Evolutionary conservation across 2,797 vertebrate genomes (phyloP).

Genomic region (Xerus rutilus): DNA sequence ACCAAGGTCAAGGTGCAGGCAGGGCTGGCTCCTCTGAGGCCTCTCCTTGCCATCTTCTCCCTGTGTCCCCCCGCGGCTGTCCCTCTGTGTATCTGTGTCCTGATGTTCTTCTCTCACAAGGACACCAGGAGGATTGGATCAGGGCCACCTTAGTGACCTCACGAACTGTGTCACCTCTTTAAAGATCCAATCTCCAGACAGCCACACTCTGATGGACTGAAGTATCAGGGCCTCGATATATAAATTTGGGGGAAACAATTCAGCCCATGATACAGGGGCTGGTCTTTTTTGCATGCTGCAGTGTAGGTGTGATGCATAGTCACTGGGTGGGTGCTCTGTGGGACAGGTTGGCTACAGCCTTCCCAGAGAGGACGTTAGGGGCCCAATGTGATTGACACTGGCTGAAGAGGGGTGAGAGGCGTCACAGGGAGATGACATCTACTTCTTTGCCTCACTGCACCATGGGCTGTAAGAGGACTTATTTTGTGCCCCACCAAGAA

Average conservation of each 20-base stretch:
- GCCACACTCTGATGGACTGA: not conserved
- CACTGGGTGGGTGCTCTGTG: rapidly evolving
- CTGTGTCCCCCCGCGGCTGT: rapidly evolving
- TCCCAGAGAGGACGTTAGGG: too few relatives aligned
- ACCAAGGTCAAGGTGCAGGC: rapidly evolving
- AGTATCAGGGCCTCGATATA: not conserved
- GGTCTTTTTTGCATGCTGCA: not conserved
- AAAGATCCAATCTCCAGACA: not conserved
- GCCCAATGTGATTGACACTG: too few relatives aligned
- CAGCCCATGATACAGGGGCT: not conserved
- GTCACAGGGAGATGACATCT: not conserved
- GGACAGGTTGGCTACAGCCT: not conserved
- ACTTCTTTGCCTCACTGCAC: too few relatives aligned
- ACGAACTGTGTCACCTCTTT: not conserved
- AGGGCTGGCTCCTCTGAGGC: not conserved
- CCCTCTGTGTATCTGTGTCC: too few relatives aligned
- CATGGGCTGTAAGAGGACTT: too few relatives aligned
- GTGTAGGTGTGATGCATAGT: not conserved
- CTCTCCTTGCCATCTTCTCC: not conserved
- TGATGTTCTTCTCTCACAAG: not conserved
- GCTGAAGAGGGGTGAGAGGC: too few relatives aligned
- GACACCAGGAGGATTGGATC: not conserved
- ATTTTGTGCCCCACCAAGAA: not conserved
- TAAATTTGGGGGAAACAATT: not conserved
- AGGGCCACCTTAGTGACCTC: not conserved